These are phyloP conservation scores for Volucella bombylans DNA, from an alignment of 2,888 invertebrate species.

Conservation along the genomic window DNA sequence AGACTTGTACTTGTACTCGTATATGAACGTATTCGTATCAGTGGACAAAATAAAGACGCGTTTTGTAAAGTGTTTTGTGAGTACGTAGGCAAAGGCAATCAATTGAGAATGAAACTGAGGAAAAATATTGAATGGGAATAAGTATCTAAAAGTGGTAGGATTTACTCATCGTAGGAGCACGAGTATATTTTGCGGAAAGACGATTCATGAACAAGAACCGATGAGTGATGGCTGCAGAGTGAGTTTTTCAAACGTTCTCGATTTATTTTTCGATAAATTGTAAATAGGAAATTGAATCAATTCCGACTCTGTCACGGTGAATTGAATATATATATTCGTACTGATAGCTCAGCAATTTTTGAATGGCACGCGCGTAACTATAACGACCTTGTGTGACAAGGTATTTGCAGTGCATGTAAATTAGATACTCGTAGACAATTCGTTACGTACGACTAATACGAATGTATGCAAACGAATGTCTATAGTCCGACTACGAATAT, in stretches of 20 bases:
- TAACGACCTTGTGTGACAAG: slow-evolving; percentile 40
- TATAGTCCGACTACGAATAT: slow-evolving; percentile 1
- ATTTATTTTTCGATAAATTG: too few species aligned
- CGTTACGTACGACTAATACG: too few species aligned
- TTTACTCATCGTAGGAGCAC: slow-evolving; percentile 40
- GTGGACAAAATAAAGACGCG: not conserved
- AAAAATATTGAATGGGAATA: slow-evolving; percentile 41
- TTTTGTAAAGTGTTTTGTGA: not conserved
- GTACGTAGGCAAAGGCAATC: slow-evolving; percentile 16
- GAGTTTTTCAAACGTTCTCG: slow-evolving; percentile 1
- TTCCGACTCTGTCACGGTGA: not conserved
- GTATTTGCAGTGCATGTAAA: slow-evolving; percentile 43
- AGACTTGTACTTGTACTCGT: slow-evolving; percentile 28
- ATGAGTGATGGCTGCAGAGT: slow-evolving; percentile 32
- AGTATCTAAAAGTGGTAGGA: slow-evolving; percentile 41
- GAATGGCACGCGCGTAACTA: slow-evolving; percentile 30
- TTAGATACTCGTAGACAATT: not conserved
- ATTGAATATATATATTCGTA: not conserved
- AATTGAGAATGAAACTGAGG: slow-evolving; percentile 24
- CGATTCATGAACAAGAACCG: slow-evolving; percentile 3
- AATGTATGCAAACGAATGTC: not conserved
- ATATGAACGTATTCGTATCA: slow-evolving; percentile 18
- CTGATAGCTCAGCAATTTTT: slow-evolving; percentile 1
- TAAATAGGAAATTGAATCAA: not conserved
- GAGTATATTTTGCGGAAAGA: not conserved